phyloP scores from a whole-genome alignment of 2,113 vertebrate genomes.

The Haemorhous mexicanus region DNA sequence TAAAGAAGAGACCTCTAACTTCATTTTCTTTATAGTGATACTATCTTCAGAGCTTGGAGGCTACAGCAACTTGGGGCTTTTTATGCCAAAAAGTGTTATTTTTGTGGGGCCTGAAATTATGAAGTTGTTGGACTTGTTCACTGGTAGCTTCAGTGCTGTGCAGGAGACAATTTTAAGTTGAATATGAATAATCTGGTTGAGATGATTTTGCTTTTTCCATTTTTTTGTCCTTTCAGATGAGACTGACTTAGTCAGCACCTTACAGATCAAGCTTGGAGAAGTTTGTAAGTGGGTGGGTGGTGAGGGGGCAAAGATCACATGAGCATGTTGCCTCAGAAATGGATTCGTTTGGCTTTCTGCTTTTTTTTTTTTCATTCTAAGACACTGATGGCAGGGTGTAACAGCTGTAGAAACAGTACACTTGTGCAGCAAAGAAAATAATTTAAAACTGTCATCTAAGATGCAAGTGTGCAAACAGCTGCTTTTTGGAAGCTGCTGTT shows the following conservation, averaged over 20 bases:
- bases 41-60: not conserved
- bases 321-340: not conserved
- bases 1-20: not conserved
- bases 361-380: not conserved
- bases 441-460: not conserved
- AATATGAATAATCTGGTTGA: not conserved
- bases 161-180: not conserved
- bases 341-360: not conserved
- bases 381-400: not conserved
- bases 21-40: not conserved
- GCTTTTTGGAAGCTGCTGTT: not conserved
- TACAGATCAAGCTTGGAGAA: not conserved
- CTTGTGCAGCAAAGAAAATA: not conserved
- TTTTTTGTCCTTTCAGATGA: not conserved
- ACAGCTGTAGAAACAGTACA: not conserved
- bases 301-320: not conserved
- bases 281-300: not conserved
- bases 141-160: not conserved
- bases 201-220: not conserved
- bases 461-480: not conserved
- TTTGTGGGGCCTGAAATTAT: not conserved
- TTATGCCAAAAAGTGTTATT: not conserved
- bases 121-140: not conserved
- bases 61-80: not conserved
- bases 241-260: not conserved